phyloP scores from a whole-genome alignment of 2,888 invertebrate species.

The Schizaphis graminum region DNA sequence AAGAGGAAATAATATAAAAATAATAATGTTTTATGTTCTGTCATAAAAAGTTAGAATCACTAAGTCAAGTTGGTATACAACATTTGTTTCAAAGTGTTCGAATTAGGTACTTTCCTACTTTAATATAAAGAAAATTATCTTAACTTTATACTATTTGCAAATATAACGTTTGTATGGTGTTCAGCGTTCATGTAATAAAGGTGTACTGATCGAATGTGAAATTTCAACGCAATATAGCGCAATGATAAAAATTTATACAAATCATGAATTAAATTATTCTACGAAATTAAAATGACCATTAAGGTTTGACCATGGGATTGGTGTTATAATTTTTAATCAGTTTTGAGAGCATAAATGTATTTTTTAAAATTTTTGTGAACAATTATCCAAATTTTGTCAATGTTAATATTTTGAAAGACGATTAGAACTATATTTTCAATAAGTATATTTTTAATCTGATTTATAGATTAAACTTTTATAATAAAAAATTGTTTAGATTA shows the following conservation, averaged over 20 bases:
- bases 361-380: background rate
- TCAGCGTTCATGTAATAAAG: background rate
- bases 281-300: background rate
- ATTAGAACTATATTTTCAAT: background rate
- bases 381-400: background rate
- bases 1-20: background rate
- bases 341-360: background rate
- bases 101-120: background rate
- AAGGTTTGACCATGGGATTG: background rate
- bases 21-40: constrained; percentile 11
- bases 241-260: background rate
- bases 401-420: background rate
- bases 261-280: background rate
- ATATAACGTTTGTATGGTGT: background rate
- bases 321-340: background rate
- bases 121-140: background rate
- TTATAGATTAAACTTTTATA: background rate
- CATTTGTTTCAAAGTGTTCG: constrained; percentile 9
- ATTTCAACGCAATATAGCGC: background rate
- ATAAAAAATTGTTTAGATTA: background rate
- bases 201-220: background rate
- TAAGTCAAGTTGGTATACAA: background rate
- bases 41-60: background rate
- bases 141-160: background rate
- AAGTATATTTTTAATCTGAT: background rate